A percentile compares a stretch with the other conserved stretches of the same genome.
These are phyloP conservation scores for Ectemnius lituratus DNA, from an alignment of 2,888 invertebrate genomes.

Conservation along the genomic window DNA sequence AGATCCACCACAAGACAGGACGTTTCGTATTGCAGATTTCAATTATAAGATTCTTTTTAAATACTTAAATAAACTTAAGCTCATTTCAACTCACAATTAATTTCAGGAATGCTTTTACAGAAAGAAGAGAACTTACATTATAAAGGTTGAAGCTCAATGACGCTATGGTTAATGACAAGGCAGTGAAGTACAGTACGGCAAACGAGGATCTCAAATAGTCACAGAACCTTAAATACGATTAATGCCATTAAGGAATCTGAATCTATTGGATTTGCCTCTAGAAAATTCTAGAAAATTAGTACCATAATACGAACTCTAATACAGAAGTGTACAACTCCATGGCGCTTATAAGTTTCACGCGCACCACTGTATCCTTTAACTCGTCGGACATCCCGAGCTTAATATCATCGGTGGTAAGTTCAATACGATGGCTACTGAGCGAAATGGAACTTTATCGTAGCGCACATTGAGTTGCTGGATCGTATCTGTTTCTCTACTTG, in stretches of 20 bases:
- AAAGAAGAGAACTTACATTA: background rate
- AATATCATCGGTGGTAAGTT: background rate
- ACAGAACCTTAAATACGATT: background rate
- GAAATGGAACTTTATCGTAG: too few relatives aligned
- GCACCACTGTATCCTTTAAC: background rate
- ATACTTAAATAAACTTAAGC: background rate
- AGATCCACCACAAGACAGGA: background rate
- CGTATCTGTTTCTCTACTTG: background rate
- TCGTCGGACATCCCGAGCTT: background rate
- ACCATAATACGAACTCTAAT: background rate
- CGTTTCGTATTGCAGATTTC: background rate
- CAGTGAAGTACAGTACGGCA: background rate
- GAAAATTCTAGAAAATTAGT: background rate
- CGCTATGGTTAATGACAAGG: background rate
- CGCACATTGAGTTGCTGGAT: too few relatives aligned
- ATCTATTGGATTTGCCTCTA: background rate
- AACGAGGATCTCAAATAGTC: background rate
- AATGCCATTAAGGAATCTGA: background rate
- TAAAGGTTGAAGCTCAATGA: background rate
- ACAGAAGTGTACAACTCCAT: background rate
- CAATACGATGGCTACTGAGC: background rate
- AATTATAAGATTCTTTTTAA: background rate
- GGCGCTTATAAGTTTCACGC: background rate
- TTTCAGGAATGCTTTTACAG: too few relatives aligned
- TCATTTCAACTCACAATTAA: too few relatives aligned